Evolutionary conservation across 1,140 invertebrate genomes (phyloP).

Genomic region (Saccostrea glomerata): DNA sequence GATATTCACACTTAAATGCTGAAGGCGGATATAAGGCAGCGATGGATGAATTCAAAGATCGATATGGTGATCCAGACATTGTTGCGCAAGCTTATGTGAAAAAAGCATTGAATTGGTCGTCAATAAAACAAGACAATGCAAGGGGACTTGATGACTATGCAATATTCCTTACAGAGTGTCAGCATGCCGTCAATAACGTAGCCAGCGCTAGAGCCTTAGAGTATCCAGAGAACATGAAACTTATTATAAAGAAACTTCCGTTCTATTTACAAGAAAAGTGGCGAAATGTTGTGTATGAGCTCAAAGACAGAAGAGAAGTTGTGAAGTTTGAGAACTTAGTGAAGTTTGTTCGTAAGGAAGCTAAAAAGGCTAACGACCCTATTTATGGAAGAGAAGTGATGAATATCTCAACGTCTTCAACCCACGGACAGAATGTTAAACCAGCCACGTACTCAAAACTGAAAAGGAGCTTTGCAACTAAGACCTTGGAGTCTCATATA

Average conservation of each 20-base stretch:
- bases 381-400: slow-evolving; percentile 41
- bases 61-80: slow-evolving; percentile 53
- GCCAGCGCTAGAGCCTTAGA: slow-evolving; percentile 14
- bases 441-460: neutral
- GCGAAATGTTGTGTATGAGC: slow-evolving; percentile 52
- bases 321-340: slow-evolving; percentile 51
- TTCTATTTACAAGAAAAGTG: slow-evolving; percentile 59
- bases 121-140: slow-evolving; percentile 47
- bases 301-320: neutral
- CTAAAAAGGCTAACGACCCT: slow-evolving; percentile 56
- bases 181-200: slow-evolving; percentile 45
- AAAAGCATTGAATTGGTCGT: slow-evolving; percentile 47
- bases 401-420: neutral
- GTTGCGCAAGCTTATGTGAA: slow-evolving; percentile 54
- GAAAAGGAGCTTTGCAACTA: slow-evolving; percentile 1
- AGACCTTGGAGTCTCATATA: neutral
- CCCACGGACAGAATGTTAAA: neutral
- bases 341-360: slow-evolving; percentile 53
- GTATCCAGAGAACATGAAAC: slow-evolving; percentile 40
- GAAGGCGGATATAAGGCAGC: slow-evolving; percentile 51
- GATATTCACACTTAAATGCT: slow-evolving; percentile 48
- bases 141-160: slow-evolving; percentile 49
- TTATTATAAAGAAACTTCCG: slow-evolving; percentile 8
- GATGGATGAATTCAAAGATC: slow-evolving; percentile 42
- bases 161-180: slow-evolving; percentile 51